Base-by-base conservation (phyloP, 2,113 vertebrate genomes). In the Pampusana beccarii region DNA sequence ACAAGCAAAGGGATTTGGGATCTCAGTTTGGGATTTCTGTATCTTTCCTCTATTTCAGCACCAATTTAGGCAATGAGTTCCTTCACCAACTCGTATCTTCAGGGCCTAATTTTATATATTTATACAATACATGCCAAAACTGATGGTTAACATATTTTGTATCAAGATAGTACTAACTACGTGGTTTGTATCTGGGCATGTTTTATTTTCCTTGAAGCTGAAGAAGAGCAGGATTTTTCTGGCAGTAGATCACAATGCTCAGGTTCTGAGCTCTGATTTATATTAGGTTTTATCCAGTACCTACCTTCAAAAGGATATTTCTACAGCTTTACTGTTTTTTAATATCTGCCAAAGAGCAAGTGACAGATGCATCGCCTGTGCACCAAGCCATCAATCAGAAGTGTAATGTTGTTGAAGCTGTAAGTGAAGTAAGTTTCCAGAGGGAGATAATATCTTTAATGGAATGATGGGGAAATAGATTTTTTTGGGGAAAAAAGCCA, bases 361-460 rank as follows among this genome's bases (percentile, higher is more conserved):
- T 70, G 94, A 96, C 72, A 94, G 71, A 90, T 93, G 64, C 8
- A 7, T 71, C 75, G 88, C 77, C 56, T 60, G 40, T 80, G 64
- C 56, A 51, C 79, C 90, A 80, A 92, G n/a, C 60, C 51, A 90
- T 96, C 92, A 90, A 60, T 94, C 94, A 93, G 75, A 86, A 90
- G 20, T 33, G 73, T 61, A 77, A 28, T 80, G 66, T 42, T 82
- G 67, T 71, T 92, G 88, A 46, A 86, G 46, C 71, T 78, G 67
- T 66, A 93, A 94, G 79, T 67, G 75, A 95, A 28, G 79, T 77
- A 94, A 80, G 72, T 93, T 94, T 96, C 92, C 88, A 92, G 80
- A 74, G 92, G 64, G 80, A 94, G 88, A 92, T 95, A 93, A 58
- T 80, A 93, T 86, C 88, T 95, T 90, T 78, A 94, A 96, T 70